phyloP scores from a whole-genome alignment of 2,888 invertebrate genomes.

The Molanna angustata region DNA sequence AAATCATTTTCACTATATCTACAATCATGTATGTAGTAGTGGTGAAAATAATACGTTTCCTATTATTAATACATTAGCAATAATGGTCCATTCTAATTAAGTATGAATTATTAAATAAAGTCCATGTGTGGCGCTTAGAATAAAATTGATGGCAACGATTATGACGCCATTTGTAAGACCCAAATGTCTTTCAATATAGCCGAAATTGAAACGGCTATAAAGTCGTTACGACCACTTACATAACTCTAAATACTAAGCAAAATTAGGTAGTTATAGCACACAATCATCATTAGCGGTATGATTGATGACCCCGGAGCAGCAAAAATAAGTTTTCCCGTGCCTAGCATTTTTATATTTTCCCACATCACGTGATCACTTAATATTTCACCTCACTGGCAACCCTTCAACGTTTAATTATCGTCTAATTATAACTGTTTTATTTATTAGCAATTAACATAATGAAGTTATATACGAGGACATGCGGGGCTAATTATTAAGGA shows the following conservation, averaged over 20 bases:
- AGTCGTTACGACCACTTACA: neutral
- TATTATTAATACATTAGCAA: no score
- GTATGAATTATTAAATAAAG: no score
- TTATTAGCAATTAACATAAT: slow-evolving; percentile 7
- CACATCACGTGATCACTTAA: slow-evolving; percentile 4
- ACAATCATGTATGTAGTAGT: no score
- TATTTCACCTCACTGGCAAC: slow-evolving; percentile 5
- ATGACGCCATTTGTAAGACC: slow-evolving; percentile 4
- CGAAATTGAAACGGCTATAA: slow-evolving; percentile 4
- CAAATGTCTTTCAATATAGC: neutral
- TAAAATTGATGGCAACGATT: slow-evolving; percentile 4
- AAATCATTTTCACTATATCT: no score
- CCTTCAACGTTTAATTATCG: slow-evolving; percentile 21
- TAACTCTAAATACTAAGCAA: neutral
- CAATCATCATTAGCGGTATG: slow-evolving; percentile 27
- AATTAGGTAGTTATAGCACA: slow-evolving; percentile 13
- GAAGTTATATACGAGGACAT: no score
- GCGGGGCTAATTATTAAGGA: no score
- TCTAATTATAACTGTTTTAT: slow-evolving; percentile 8
- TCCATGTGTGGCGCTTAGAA: no score
- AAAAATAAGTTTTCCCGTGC: neutral
- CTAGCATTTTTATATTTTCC: neutral
- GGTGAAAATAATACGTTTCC: no score
- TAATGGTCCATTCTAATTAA: no score
- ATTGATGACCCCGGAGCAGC: slow-evolving; percentile 23